Conservation (phyloP, 2,113 vertebrate genomes). For the Aphyosemion australe region DNA sequence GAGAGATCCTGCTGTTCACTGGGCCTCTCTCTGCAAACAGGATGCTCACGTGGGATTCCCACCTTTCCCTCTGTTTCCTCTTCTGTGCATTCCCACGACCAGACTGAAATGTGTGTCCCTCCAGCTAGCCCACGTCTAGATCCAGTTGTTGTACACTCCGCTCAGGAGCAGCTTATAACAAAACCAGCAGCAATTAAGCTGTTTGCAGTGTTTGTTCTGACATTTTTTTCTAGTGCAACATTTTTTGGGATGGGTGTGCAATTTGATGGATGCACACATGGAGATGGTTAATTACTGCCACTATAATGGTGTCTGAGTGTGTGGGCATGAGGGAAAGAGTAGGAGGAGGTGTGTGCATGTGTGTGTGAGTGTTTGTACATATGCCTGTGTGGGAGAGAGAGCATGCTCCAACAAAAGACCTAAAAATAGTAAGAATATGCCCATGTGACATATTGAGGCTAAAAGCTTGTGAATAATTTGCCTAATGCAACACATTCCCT, state of each 20-base stretch:
- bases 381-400: slow-evolving; percentile 53
- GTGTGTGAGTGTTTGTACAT: slow-evolving; percentile 52
- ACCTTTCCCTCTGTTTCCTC: slow-evolving; percentile 53
- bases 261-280: slow-evolving; percentile 50
- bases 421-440: slow-evolving; percentile 74
- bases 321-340: slow-evolving; percentile 10
- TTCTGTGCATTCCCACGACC: slow-evolving; percentile 44
- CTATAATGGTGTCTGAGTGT: slow-evolving; percentile 21
- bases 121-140: slow-evolving; percentile 32
- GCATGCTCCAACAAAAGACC: slow-evolving; percentile 67
- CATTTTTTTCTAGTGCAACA: slow-evolving; percentile 32
- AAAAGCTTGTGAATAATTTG: slow-evolving; percentile 80
- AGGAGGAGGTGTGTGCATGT: slow-evolving; percentile 22
- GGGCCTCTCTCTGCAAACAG: slow-evolving; percentile 59
- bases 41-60: slow-evolving; percentile 61
- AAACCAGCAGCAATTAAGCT: slow-evolving; percentile 17
- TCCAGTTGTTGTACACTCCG: slow-evolving; percentile 40
- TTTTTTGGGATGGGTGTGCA: slow-evolving; percentile 7
- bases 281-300: slow-evolving; percentile 62
- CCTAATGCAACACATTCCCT: slow-evolving; percentile 62
- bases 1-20: slow-evolving; percentile 20
- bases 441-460: slow-evolving; percentile 77
- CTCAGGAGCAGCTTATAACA: slow-evolving; percentile 16
- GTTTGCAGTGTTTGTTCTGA: slow-evolving; percentile 35
- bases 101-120: slow-evolving; percentile 24